phyloP scores from a whole-genome alignment of 2,888 invertebrate genomes.

The Nycteola revayana region DNA sequence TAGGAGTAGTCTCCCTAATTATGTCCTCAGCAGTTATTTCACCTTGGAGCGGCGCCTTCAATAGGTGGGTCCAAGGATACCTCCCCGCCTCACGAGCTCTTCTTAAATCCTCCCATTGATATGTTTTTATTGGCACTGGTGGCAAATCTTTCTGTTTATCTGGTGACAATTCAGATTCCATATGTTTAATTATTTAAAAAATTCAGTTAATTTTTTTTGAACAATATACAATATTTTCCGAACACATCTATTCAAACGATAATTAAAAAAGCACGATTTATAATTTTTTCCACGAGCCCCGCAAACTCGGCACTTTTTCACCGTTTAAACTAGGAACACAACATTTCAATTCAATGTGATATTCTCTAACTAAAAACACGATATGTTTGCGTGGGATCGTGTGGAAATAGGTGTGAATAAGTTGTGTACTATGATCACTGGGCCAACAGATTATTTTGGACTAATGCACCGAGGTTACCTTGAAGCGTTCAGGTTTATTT shows the following conservation, averaged over 20 bases:
- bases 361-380: constrained; percentile 75
- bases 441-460: constrained; percentile 65
- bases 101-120: constrained; percentile 90
- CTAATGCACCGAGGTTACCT: constrained; percentile 70
- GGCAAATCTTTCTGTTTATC: constrained; percentile 78
- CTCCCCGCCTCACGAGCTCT: constrained; percentile 87
- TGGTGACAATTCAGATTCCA: constrained; percentile 81
- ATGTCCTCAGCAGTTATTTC: constrained; percentile 78
- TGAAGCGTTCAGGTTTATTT: constrained; percentile 55
- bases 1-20: constrained; percentile 68
- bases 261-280: neutral
- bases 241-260: constrained; percentile 24
- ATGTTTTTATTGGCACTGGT: constrained; percentile 88
- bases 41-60: constrained; percentile 83
- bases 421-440: constrained; percentile 71
- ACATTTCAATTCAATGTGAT: constrained; percentile 75
- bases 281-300: constrained; percentile 50
- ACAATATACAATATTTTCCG: constrained; percentile 32
- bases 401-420: constrained; percentile 80
- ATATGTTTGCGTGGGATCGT: constrained; percentile 76
- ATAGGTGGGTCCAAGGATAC: constrained; percentile 91
- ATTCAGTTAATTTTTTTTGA: constrained; percentile 21
- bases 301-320: constrained; percentile 61
- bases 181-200: constrained; percentile 63
- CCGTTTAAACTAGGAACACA: constrained; percentile 75